A percentile compares a stretch with the other conserved stretches of the same genome.
phyloP scores from a whole-genome alignment of 2,113 vertebrate genomes.

The Callipepla californica region DNA sequence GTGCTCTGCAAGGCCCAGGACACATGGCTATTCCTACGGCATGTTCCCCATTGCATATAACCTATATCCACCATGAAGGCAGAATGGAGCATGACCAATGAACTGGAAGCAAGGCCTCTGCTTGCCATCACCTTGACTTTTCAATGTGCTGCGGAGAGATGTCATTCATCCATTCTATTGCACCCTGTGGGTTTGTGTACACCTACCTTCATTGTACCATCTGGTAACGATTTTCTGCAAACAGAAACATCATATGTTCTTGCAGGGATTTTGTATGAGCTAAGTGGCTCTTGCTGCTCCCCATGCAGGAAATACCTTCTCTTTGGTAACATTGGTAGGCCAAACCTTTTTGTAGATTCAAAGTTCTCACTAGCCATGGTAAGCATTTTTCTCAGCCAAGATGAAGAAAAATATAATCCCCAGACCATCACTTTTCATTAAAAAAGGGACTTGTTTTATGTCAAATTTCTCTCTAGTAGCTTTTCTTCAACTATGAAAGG shows the following conservation, averaged over 20 bases:
- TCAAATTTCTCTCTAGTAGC: not conserved
- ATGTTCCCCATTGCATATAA: not conserved
- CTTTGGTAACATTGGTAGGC: not conserved
- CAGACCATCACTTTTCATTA: not conserved
- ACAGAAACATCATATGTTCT: not conserved
- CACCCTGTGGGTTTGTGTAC: not conserved
- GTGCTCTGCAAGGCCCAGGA: not conserved
- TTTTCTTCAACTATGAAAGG: not conserved
- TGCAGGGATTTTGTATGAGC: not conserved
- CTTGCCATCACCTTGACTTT: not conserved
- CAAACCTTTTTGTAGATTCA: not conserved
- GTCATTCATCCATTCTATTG: not conserved
- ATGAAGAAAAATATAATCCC: not conserved
- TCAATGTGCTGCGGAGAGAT: not conserved
- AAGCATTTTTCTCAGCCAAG: not conserved
- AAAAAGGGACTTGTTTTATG: not conserved
- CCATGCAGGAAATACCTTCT: conserved; percentile 10
- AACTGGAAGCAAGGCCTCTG: not conserved
- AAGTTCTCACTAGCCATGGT: not conserved
- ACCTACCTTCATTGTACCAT: conserved; percentile 21
- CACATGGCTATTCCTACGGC: not conserved
- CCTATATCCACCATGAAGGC: not conserved
- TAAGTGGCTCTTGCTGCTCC: not conserved
- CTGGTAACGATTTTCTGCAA: conserved; percentile 58
- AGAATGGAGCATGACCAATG: not conserved